phyloP scores from a whole-genome alignment of 2,797 vertebrate species.

The Smutsia temminckii region DNA sequence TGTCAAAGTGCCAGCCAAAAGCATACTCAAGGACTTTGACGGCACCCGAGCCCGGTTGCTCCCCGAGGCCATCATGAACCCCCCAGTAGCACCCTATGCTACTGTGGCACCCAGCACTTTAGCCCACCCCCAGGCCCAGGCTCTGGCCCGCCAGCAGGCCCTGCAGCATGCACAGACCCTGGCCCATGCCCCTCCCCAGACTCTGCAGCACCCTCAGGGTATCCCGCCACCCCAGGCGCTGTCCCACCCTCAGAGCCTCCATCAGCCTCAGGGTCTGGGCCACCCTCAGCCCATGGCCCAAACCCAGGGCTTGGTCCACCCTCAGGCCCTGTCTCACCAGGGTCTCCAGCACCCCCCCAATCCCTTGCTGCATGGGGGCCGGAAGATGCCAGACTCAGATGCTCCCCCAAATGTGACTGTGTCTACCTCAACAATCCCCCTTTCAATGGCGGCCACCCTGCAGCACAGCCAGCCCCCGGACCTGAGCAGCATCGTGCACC shows the following conservation, averaged over 20 bases:
- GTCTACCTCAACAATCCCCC: constrained; percentile 99
- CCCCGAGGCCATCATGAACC: constrained; percentile 96
- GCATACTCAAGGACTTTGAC: constrained; percentile 97
- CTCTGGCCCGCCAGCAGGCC: constrained; percentile 89
- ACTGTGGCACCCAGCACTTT: constrained; percentile 96
- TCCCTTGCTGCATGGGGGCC: constrained; percentile 90
- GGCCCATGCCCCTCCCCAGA: constrained; percentile 88
- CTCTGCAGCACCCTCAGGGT: constrained; percentile 87
- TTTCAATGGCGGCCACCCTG: constrained; percentile 96
- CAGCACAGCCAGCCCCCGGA: constrained; percentile 95
- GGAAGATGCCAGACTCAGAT: constrained; percentile 95
- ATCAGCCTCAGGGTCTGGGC: constrained; percentile 88
- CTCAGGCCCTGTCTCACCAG: constrained; percentile 86
- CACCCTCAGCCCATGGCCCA: constrained; percentile 89
- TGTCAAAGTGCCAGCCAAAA: constrained; percentile 94
- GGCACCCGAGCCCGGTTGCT: constrained; percentile 94
- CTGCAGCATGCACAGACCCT: constrained; percentile 90
- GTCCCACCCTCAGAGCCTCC: constrained; percentile 86
- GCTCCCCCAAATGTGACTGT: constrained; percentile 99
- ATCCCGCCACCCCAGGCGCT: constrained; percentile 89
- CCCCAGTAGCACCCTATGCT: constrained; percentile 91
- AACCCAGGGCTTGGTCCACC: constrained; percentile 91
- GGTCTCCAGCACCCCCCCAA: constrained; percentile 88
- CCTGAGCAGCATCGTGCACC: constrained; percentile 99
- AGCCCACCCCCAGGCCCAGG: constrained; percentile 93